phyloP scores from a whole-genome alignment of 2,888 invertebrate genomes.

The Lycaena phlaeas region DNA sequence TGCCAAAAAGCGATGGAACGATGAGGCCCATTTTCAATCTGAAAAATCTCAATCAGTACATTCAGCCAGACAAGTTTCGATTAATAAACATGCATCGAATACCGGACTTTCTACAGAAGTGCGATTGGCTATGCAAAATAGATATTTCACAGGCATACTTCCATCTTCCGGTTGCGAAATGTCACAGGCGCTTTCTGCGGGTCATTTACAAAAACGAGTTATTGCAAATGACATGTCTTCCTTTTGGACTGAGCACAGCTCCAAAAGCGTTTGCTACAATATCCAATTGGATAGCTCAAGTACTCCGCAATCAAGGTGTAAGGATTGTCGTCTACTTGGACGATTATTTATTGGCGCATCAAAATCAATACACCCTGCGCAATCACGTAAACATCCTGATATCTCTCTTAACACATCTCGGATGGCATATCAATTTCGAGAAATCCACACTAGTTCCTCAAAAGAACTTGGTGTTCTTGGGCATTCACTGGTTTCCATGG shows the following conservation, averaged over 20 bases:
- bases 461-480: neutral
- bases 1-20: neutral
- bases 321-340: neutral
- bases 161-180: neutral
- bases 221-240: too few species aligned
- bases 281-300: slow-evolving; percentile 19
- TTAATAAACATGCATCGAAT: neutral
- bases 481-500: too few species aligned
- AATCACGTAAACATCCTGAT: too few species aligned
- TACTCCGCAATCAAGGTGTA: slow-evolving; percentile 11
- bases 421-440: slow-evolving; percentile 16
- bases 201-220: slow-evolving; percentile 14
- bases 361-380: too few species aligned
- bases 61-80: neutral
- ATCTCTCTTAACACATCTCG: too few species aligned
- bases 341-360: too few species aligned
- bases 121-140: too few species aligned
- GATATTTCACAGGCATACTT: too few species aligned
- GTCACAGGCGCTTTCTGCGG: slow-evolving; percentile 8
- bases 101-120: neutral
- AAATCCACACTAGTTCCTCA: slow-evolving; percentile 18
- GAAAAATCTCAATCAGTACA: neutral
- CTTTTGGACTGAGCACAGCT: slow-evolving; percentile 19
- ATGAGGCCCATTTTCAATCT: neutral
- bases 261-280: slow-evolving; percentile 16